A percentile compares a stretch with the other conserved stretches of the same genome.
These are phyloP conservation scores for Saguinus imperator DNA, from an alignment of 2,113 vertebrate genomes.

Conservation along the genomic window DNA sequence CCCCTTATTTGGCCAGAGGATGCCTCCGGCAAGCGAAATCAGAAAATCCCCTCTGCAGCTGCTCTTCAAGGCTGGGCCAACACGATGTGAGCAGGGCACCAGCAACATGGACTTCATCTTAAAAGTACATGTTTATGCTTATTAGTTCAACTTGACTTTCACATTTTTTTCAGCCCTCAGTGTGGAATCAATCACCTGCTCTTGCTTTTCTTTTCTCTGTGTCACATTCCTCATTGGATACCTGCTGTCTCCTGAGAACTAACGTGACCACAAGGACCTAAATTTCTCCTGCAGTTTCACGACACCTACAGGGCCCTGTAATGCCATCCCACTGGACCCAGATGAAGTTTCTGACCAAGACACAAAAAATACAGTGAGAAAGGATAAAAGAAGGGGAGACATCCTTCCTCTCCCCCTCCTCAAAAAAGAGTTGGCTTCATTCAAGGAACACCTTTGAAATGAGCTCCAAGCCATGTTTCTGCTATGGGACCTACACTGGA, in stretches of 20 bases:
- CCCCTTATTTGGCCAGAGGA: background rate
- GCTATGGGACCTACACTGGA: background rate
- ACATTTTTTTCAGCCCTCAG: background rate
- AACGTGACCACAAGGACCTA: background rate
- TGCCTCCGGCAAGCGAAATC: accelerated
- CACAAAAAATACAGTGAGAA: background rate
- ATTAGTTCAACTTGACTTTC: background rate
- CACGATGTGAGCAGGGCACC: accelerated
- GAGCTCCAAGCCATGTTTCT: no score
- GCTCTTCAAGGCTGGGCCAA: background rate
- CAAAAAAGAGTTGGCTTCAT: background rate
- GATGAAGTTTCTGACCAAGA: background rate
- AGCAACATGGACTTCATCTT: background rate
- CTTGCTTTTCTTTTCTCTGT: background rate
- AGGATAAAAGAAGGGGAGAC: background rate
- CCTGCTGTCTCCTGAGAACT: background rate
- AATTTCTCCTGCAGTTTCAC: background rate
- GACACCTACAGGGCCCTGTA: background rate
- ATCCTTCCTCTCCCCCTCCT: background rate
- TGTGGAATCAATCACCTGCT: background rate
- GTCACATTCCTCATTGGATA: background rate
- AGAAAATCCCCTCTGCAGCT: background rate
- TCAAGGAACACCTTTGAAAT: background rate
- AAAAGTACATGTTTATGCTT: background rate
- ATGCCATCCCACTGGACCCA: background rate